Conservation (phyloP, 2,797 vertebrate genomes). For the Amniataba percoides region DNA sequence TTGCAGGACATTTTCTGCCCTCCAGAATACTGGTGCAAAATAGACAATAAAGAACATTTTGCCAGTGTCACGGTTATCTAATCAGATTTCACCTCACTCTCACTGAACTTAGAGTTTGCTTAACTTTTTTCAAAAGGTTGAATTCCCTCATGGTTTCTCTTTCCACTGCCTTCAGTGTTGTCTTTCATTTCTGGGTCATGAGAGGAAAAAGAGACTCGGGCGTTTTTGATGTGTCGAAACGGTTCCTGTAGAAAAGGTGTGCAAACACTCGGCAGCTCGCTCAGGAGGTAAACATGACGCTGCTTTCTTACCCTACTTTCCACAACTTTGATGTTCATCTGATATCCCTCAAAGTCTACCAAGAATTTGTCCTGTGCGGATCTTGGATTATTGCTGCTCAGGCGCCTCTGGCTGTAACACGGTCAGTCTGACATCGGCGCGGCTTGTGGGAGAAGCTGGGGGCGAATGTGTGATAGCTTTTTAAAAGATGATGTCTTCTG, state of each 20-base stretch:
- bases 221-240: conserved; percentile 72
- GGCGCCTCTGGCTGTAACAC: conserved; percentile 35
- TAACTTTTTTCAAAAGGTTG: conserved; percentile 70
- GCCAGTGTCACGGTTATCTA: conserved; percentile 43
- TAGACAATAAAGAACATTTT: conserved; percentile 31
- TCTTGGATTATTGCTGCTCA: conserved; percentile 28
- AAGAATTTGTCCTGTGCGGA: conserved; percentile 22
- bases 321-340: conserved; percentile 78
- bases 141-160: conserved; percentile 55
- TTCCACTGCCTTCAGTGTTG: conserved; percentile 49
- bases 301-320: conserved; percentile 72
- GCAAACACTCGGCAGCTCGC: conserved; percentile 70
- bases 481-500: conserved; percentile 53
- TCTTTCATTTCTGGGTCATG: conserved; percentile 76
- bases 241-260: conserved; percentile 71
- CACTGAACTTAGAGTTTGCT: conserved; percentile 67
- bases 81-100: conserved; percentile 61
- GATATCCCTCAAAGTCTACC: conserved; percentile 43
- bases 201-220: conserved; percentile 64
- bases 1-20: conserved; percentile 11
- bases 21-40: conserved; percentile 8
- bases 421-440: conserved; percentile 50
- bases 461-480: conserved; percentile 61
- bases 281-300: conserved; percentile 73
- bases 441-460: conserved; percentile 32